Base-by-base conservation (phyloP, 2,797 vertebrate species). In the Gastrophryne carolinensis region DNA sequence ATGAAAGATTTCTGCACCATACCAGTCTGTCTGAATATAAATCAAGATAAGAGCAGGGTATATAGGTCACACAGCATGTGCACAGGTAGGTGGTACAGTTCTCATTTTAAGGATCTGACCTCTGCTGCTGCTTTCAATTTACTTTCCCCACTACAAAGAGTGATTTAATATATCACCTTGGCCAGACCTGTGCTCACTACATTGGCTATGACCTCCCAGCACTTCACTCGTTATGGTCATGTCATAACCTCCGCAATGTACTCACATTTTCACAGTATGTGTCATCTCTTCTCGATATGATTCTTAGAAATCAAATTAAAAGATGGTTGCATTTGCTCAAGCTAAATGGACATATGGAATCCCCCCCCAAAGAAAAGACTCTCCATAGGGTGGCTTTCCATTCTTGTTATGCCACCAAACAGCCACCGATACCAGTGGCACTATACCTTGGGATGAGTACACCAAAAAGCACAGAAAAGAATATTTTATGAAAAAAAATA, bases 81-180 rank as follows among this genome's bases (percentile, higher is more conserved):
- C 7, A 2, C 2, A 34, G 7, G 13, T 24, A 12, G 2, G 2
- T 57, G 35, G 15, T 41, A 21, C n/a, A 26, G 17, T 44, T 65
- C 54, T 61, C 6, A 63, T 56, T 41, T 64, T 8, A 41, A n/a
- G n/a, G 17, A 49, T 47, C 15, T 65, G 12, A 27, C 13, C 2
- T 15, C 9, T 27, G 7, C 57, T 66, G 50, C 39, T 66, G 72
- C 27, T 74, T 74, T 34, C 8, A 47, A 66, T 66, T 74, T 35
- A 17, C 29, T 27, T 15, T 5, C 24, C 52, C 9, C 3, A 67
- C 72, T 74, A 58, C 62, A 75, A 75, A 75, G 63, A 32, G 0
- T 4, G 0, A 4, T 54, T 35, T 73, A 26, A 57, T 44, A 47
- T 73, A 32, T 44, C 35, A 26, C 11, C 47, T 11, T 49, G 24